Conservation (phyloP, 2,113 vertebrate genomes). For the Phaethon lepturus region DNA sequence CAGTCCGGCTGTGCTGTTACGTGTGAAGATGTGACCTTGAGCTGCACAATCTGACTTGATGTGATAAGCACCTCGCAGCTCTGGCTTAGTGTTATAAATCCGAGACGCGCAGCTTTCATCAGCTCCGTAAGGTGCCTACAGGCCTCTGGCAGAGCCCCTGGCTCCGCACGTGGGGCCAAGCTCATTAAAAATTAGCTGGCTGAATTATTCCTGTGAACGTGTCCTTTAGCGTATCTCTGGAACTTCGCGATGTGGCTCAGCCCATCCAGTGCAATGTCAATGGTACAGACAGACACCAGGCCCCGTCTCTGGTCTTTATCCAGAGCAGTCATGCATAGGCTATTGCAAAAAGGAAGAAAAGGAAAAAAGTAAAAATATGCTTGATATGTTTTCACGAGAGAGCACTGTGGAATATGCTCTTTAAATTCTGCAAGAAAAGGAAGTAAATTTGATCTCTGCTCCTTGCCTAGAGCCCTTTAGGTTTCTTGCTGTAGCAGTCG, state of each 20-base stretch:
- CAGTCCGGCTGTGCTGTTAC: rapidly evolving
- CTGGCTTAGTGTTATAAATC: not conserved
- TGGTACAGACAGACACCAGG: not conserved
- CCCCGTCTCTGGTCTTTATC: not conserved
- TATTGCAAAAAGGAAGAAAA: rapidly evolving
- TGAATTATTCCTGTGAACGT: not conserved
- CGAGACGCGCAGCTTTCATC: not conserved
- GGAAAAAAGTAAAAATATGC: not conserved
- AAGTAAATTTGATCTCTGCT: constrained; percentile 9
- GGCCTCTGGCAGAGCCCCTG: not conserved
- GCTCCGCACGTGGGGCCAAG: not conserved
- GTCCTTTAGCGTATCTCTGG: not conserved
- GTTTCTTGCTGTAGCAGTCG: not conserved
- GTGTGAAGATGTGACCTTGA: not conserved
- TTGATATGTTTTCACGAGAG: not conserved
- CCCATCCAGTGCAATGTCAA: not conserved
- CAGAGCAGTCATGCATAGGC: not conserved
- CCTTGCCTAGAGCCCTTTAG: not conserved
- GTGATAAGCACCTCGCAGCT: not conserved
- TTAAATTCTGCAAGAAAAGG: constrained; percentile 12
- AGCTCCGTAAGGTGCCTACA: not conserved
- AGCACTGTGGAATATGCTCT: not conserved
- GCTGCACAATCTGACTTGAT: not conserved
- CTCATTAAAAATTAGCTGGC: not conserved
- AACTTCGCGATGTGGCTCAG: not conserved